Percentiles rank a stretch among this genome's conserved stretches.
Evolutionary conservation across 2,113 vertebrate genomes (phyloP).

Genomic region (Serinus canaria): DNA sequence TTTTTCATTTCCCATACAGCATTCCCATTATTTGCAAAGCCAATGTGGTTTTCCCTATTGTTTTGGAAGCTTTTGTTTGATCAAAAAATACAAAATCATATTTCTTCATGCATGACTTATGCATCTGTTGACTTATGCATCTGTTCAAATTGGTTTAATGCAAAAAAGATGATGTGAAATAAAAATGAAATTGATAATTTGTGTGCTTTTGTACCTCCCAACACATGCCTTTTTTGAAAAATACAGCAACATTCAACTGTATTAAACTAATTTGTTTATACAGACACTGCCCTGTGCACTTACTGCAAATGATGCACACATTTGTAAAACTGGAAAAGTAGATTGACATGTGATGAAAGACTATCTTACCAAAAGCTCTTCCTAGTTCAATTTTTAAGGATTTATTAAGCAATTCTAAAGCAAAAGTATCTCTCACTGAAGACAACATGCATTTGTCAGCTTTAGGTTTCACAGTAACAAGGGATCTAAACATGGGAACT

Average conservation of each 20-base stretch:
- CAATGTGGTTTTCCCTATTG: neutral
- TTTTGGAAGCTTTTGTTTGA: conserved; percentile 13
- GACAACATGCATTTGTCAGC: neutral
- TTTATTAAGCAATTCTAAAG: neutral
- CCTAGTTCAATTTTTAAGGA: neutral
- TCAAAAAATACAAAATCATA: conserved; percentile 32
- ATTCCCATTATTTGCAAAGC: neutral
- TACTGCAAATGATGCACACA: neutral
- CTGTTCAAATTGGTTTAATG: conserved; percentile 24
- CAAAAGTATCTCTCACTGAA: neutral
- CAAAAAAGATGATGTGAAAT: conserved; percentile 28
- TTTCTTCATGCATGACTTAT: conserved; percentile 20
- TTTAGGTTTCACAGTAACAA: neutral
- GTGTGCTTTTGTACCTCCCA: conserved; percentile 9
- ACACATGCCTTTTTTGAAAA: conserved; percentile 16
- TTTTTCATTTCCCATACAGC: neutral
- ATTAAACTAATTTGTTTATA: neutral
- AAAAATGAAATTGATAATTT: conserved; percentile 24
- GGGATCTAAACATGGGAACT: neutral
- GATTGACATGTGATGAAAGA: neutral
- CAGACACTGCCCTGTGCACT: neutral
- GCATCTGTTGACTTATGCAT: conserved; percentile 25
- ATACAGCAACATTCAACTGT: neutral
- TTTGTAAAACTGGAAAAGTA: neutral
- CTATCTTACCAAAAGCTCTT: neutral